Base-by-base conservation (phyloP, 2,888 invertebrate genomes). In the Graphium colonna region DNA sequence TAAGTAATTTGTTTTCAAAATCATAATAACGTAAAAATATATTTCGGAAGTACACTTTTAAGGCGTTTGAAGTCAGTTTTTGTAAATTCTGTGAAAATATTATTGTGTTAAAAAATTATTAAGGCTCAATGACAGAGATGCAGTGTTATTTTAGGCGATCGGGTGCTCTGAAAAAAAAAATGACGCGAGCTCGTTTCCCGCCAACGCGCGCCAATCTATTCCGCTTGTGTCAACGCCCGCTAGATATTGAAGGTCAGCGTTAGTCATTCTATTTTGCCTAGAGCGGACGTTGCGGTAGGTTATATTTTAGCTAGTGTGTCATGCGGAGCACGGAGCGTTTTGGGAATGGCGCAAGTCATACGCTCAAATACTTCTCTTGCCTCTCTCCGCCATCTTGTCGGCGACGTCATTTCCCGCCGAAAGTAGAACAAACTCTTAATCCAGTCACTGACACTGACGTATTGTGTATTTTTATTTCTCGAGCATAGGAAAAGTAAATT, bases 281-380 rank as follows among this genome's bases (percentile, higher is more conserved):
- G 61, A 55, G 53, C 66, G 65, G 56, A 65, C 57, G 62, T 65
- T 64, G 62, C 1, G 57, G 57, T 50, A 60, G 65, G 63, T 60
- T 59, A 56, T 53, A 53, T 12, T 13, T 53, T 44, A 4, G 43
- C 48, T 49, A 44, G 53, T 53, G 52, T 52, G 48, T 53, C 53
- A 53, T 53, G 21, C 53, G 38, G 39, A 17, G 21, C 47, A 51
- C 45, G 47, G 10, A 26, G 28, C 12, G n/a, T 26, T 38, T 42
- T n/a, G 31, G n/a, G 5, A 16, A 16, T 17, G 52, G 42, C 42
- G 17, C 52, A 42, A 52, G 46, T 47, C 26, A 47, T 31, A 28
- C 8, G 15, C 51, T 45, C n/a, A 18, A 39, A 17, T 10, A 28
- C 21, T 38, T 21, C 12, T 9, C 1, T 13, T 0, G n/a, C 36